Evolutionary conservation across 2,797 vertebrate genomes (phyloP), one percentile per base, ranked within the genome.

Genomic region (Cheirogaleus major): DNA sequence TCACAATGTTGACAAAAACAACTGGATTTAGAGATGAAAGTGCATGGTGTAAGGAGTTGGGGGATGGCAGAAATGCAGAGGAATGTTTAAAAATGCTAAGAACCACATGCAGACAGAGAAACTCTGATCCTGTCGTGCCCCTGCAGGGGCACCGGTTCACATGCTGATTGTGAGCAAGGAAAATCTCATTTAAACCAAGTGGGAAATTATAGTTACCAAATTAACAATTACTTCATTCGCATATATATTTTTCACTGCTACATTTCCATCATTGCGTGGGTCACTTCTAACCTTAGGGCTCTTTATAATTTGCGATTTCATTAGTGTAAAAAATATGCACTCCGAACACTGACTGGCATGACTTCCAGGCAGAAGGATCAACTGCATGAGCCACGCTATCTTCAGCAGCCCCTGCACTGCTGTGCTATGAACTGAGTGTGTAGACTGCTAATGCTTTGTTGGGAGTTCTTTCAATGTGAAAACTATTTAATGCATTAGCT

Each of bases 161-260:
- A 18, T 9, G 13, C 84, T 98, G 91, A 97, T 38, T 91, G 86
- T 92, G 3, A 97, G 35, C 13, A 32, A 7, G 95, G 81, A 97
- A 97, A 98, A 98, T 93, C 73, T 97, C 81, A 95, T 97, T 98
- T 97, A 97, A 98, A 97, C 76, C 80, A 96, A 97, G 91, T 91
- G 89, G 93, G 88, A 97, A 97, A 98, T 97, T 96, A 97, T 61
- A 96, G 82, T 85, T 86, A 82, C 76, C 96, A 95, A 97, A 97
- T 91, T 93, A 93, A n/a, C 70, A 93, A 96, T 98, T 91, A 95
- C 52, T 38, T 92, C 93, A 63, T 91, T 86, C 32, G 0, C 91
- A 97, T 84, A n/a, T 91, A 87, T 93, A 25, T 7, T 78, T 95
- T 89, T 86, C 55, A 82, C 4, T 85, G 63, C 35, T 93, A 87